These are phyloP conservation scores for Pheosia tremula DNA, from an alignment of 2,888 invertebrate species.

Conservation along the genomic window DNA sequence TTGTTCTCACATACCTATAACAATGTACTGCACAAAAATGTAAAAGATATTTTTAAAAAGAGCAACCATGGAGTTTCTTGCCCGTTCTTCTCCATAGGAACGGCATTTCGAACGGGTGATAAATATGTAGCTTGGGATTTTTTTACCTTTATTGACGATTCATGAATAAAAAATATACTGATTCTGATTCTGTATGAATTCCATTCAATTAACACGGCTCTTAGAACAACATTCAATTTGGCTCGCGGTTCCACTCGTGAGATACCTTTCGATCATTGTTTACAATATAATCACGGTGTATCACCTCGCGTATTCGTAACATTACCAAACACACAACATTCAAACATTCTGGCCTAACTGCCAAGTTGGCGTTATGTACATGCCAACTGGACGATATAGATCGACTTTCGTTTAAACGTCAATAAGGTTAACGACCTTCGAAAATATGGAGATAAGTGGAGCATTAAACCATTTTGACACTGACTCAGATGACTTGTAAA, in stretches of 20 bases:
- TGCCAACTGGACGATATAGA: slow-evolving; percentile 24
- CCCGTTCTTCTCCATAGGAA: too few species aligned
- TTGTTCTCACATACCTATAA: too few species aligned
- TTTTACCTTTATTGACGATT: too few species aligned
- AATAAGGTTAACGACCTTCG: slow-evolving; percentile 23
- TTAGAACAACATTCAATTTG: not conserved
- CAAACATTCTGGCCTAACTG: slow-evolving; percentile 21
- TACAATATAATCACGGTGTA: slow-evolving; percentile 19
- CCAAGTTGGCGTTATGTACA: slow-evolving; percentile 22
- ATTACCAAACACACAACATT: slow-evolving; percentile 9
- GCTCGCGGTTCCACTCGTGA: slow-evolving; percentile 7
- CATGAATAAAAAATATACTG: too few species aligned
- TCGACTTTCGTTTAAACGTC: slow-evolving; percentile 22
- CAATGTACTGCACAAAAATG: too few species aligned
- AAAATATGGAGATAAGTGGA: slow-evolving; percentile 24
- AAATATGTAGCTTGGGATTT: too few species aligned
- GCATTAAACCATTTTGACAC: slow-evolving; percentile 26
- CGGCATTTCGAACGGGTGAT: too few species aligned
- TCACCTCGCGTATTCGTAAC: slow-evolving; percentile 15
- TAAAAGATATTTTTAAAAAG: too few species aligned
- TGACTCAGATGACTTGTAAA: not conserved
- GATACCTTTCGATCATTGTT: slow-evolving; percentile 22
- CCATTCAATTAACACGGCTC: too few species aligned
- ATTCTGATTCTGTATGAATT: too few species aligned
- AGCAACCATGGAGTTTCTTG: too few species aligned